Evolutionary conservation across 92 coral and sea anemone genomes (phyloP), one percentile per base, ranked within the genome.

Genomic region (Umimayanthus chanpuru): DNA sequence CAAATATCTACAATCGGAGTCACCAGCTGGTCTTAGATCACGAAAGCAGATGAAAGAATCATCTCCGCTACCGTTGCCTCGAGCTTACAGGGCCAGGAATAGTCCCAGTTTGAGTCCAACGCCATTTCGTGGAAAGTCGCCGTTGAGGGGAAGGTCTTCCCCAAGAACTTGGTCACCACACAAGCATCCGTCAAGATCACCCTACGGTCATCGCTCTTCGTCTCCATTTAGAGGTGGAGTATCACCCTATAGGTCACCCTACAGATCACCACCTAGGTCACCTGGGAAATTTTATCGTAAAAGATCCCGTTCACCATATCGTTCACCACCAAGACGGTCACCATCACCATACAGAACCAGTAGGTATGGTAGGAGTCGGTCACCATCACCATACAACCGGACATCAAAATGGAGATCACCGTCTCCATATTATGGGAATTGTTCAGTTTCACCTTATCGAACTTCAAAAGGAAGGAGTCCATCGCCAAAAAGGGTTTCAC

Each of bases 51-150:
- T 76, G 28, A 92, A 91, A 26, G 83, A 94, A 0, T 85, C 88
- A 80, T 92, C 99, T 41, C 90, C 93, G 38, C 94, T 93, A 61
- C 94, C 94, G 26, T 89, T 96, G 55, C 99, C 99, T 79, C 86
- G 95, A 76, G 98, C 99, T 72, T 97, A 95, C 89, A 93, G 98
- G 80, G 86, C 94, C 23, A 89, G 90, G 28, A 88, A 90, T 38
- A 88, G 95, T 85, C 91, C 96, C 47, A 95, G 98, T 71, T 56
- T 88, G 47, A 95, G 96, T 70, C 97, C 98, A 53, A 98, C 99
- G 9, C 89, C 89, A 74, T 85, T 86, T 77, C 91, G 88, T 81
- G 88, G 92, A 26, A 87, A 89, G 77, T 86, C 96, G 49, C 94
- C 95, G 43, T 74, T 80, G 25, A 92, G 91, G 90, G 56, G 83